phyloP scores from a whole-genome alignment of 1,140 invertebrate genomes.

The Drosophila albomicans region DNA sequence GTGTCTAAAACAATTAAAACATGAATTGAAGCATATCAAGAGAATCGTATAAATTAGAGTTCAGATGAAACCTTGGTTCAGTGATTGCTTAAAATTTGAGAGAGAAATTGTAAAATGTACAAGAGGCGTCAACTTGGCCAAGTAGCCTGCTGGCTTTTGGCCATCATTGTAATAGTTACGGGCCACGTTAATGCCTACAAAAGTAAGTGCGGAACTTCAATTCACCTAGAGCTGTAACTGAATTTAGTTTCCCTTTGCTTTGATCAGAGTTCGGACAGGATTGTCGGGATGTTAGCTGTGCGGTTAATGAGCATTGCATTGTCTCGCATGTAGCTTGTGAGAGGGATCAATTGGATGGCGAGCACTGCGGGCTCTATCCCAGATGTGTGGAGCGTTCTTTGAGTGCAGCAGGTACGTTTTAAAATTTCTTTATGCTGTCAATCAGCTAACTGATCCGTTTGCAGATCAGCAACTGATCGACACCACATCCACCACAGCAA shows the following conservation, averaged over 20 bases:
- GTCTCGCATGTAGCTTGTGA: slow-evolving; percentile 41
- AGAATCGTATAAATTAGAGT: slow-evolving; percentile 24
- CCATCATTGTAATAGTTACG: not conserved
- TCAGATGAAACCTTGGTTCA: not conserved
- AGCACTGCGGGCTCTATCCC: slow-evolving; percentile 54
- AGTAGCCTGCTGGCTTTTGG: slow-evolving; percentile 31
- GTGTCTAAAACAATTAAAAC: slow-evolving; percentile 15
- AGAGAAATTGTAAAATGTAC: slow-evolving; percentile 6
- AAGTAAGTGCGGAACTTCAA: slow-evolving; percentile 36
- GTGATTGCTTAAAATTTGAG: slow-evolving; percentile 4
- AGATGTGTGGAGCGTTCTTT: slow-evolving; percentile 37
- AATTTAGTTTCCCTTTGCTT: not conserved
- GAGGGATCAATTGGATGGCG: slow-evolving; percentile 35
- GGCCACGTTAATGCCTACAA: slow-evolving; percentile 37
- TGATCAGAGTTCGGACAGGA: slow-evolving; percentile 49
- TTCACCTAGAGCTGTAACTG: not conserved
- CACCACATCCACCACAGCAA: slow-evolving; percentile 70
- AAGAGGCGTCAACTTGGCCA: slow-evolving; percentile 8
- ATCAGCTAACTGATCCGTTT: slow-evolving; percentile 56
- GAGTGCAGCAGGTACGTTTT: slow-evolving; percentile 42
- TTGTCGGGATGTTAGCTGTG: slow-evolving; percentile 56
- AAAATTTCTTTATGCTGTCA: not conserved
- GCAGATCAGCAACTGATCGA: slow-evolving; percentile 70
- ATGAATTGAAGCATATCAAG: slow-evolving; percentile 19
- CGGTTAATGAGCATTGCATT: slow-evolving; percentile 28